phyloP scores from a whole-genome alignment of 2,113 vertebrate species.

The Pantherophis guttatus region DNA sequence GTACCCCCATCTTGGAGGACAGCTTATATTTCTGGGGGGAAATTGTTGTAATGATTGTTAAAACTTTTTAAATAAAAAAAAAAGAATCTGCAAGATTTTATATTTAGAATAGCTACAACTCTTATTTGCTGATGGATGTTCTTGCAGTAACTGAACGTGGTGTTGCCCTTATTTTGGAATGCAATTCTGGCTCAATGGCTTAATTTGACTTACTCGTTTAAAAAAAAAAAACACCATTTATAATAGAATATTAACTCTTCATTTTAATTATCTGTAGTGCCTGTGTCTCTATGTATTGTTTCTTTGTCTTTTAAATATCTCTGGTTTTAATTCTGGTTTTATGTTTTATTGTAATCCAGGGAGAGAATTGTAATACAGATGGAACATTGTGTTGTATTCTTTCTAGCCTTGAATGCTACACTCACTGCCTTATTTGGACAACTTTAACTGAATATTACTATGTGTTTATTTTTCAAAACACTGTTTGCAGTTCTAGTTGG shows the following conservation, averaged over 20 bases:
- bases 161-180: not conserved
- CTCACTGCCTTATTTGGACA: not conserved
- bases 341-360: not conserved
- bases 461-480: not conserved
- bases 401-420: not conserved
- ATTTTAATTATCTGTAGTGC: not conserved
- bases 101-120: not conserved
- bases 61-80: too few relatives aligned
- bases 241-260: not conserved
- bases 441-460: not conserved
- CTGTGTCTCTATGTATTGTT: not conserved
- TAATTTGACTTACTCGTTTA: not conserved
- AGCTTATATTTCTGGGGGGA: too few relatives aligned
- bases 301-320: not conserved
- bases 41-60: too few relatives aligned
- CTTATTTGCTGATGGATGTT: not conserved
- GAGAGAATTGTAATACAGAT: not conserved
- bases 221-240: not conserved
- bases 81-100: not conserved
- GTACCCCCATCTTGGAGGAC: too few relatives aligned
- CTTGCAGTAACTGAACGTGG: not conserved
- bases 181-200: not conserved
- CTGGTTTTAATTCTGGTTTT: not conserved
- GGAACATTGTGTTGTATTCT: not conserved
- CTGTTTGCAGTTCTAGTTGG: not conserved